These are phyloP conservation scores for Poecilia picta DNA, from an alignment of 2,797 vertebrate genomes.

Conservation along the genomic window DNA sequence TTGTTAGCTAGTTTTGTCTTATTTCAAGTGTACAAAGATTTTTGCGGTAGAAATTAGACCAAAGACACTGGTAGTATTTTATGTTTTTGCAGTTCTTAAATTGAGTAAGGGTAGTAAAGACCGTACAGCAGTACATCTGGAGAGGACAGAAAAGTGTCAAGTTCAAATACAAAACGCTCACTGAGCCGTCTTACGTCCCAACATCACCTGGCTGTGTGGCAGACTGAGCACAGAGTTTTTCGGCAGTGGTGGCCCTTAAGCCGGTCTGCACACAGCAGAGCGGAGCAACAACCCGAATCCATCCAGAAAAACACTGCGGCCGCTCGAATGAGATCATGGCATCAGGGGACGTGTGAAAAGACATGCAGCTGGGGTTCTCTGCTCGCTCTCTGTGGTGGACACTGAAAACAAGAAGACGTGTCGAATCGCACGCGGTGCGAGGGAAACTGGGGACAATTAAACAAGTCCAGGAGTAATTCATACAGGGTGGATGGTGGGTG, in stretches of 20 bases:
- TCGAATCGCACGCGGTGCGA: slow-evolving; percentile 64
- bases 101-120: neutral
- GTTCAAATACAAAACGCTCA: neutral
- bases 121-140: neutral
- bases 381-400: slow-evolving; percentile 66
- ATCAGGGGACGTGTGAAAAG: slow-evolving; percentile 72
- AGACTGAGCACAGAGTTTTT: slow-evolving; percentile 41
- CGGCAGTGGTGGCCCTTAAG: slow-evolving; percentile 24
- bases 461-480: slow-evolving; percentile 31
- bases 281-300: slow-evolving; percentile 53
- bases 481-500: slow-evolving; percentile 16
- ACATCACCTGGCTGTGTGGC: slow-evolving; percentile 5
- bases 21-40: too few relatives aligned
- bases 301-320: slow-evolving; percentile 61
- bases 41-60: too few relatives aligned
- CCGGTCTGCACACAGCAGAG: slow-evolving; percentile 35
- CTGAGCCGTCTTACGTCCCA: slow-evolving; percentile 12
- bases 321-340: slow-evolving; percentile 76
- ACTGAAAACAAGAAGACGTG: slow-evolving; percentile 60
- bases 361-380: slow-evolving; percentile 80
- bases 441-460: slow-evolving; percentile 53
- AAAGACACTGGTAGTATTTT: too few relatives aligned
- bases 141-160: slow-evolving; percentile 1
- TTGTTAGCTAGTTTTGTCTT: too few relatives aligned
- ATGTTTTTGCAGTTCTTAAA: too few relatives aligned